phyloP scores from a whole-genome alignment of 2,888 invertebrate species.

The Parochlus steinenii region DNA sequence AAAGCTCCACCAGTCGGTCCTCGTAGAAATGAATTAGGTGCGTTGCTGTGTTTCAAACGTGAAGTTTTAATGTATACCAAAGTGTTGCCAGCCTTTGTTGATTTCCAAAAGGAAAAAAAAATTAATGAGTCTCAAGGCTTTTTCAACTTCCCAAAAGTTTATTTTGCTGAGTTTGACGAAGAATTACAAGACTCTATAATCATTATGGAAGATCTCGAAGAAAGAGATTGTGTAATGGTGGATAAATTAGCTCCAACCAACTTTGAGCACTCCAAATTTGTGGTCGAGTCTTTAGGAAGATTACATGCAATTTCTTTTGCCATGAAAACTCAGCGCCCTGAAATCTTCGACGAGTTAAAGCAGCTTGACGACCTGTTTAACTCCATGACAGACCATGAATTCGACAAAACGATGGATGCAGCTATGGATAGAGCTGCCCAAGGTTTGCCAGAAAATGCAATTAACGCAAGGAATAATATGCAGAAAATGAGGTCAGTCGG shows the following conservation, averaged over 20 bases:
- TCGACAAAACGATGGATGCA: background rate
- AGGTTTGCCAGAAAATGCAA: conserved; percentile 9
- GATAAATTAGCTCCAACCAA: conserved; percentile 8
- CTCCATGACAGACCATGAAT: no score
- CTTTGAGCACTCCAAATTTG: conserved; percentile 9
- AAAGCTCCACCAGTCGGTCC: conserved; percentile 12
- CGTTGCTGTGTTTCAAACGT: conserved; percentile 12
- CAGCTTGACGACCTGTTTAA: background rate
- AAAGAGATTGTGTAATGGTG: conserved; percentile 9
- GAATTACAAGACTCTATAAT: conserved; percentile 11
- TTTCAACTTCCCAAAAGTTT: conserved; percentile 13
- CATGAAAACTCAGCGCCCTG: conserved; percentile 12
- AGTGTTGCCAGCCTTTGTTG: conserved; percentile 13
- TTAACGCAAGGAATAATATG: no score
- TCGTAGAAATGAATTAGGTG: background rate
- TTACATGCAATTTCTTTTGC: conserved; percentile 14
- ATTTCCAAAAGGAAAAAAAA: conserved; percentile 12
- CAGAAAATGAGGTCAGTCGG: conserved; percentile 8
- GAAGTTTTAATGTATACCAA: conserved; percentile 13
- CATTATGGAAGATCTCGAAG: conserved; percentile 13
- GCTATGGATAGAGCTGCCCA: conserved; percentile 8
- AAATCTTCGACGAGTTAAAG: conserved; percentile 11
- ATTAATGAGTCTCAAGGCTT: conserved; percentile 10
- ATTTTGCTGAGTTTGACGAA: conserved; percentile 10
- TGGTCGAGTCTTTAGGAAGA: conserved; percentile 11